A percentile compares a stretch with the other conserved stretches of the same genome.
Evolutionary conservation across 2,113 vertebrate species (phyloP).

Genomic region (Glaucidium brasilianum): DNA sequence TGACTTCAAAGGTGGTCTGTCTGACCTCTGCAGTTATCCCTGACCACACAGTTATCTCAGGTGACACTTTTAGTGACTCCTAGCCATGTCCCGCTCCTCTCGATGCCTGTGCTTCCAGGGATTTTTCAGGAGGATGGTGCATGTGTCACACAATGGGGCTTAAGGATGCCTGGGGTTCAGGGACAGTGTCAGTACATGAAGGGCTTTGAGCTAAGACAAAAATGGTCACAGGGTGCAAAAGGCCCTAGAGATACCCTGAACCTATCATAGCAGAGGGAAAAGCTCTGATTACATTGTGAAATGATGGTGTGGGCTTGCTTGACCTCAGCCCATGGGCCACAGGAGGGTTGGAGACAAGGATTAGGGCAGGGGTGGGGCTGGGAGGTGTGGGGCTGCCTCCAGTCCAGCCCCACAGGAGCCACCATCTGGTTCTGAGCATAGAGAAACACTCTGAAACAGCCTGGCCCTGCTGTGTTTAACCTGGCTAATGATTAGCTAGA

Average conservation of each 20-base stretch:
- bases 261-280: background rate
- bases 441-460: background rate
- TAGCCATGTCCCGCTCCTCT: background rate
- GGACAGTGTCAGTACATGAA: background rate
- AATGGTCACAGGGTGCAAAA: background rate
- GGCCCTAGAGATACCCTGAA: background rate
- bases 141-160: background rate
- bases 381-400: background rate
- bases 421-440: accelerated
- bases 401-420: background rate
- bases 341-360: background rate
- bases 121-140: background rate
- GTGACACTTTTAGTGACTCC: background rate
- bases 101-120: accelerated
- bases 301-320: background rate
- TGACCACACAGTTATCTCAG: background rate
- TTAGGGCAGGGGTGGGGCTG: background rate
- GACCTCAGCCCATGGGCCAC: background rate
- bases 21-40: background rate
- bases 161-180: background rate
- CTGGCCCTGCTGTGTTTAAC: background rate
- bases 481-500: conserved; percentile 43
- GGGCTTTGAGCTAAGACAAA: background rate
- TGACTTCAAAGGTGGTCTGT: background rate
- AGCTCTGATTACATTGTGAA: background rate